Base-by-base conservation (phyloP, 2,113 vertebrate species). In the Variabilichromis moorii region DNA sequence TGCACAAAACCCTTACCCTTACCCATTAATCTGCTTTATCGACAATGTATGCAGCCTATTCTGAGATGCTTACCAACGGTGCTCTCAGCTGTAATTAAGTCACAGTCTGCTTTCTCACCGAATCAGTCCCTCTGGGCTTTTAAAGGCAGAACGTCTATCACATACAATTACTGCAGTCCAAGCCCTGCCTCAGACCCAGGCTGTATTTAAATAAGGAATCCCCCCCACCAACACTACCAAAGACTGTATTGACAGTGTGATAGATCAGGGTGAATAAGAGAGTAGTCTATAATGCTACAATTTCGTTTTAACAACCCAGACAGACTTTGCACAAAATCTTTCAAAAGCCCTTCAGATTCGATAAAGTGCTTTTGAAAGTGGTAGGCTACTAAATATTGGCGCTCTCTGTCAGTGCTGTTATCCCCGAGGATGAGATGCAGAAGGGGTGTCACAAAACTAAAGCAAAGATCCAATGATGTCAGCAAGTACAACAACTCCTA, bases 51-150 rank as follows among this genome's bases (percentile, higher is more conserved):
- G 31, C 78, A 87, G n/a, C 51, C 35, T 17, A 11, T 42, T 79
- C 21, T 78, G 80, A 85, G 42, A 28, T 66, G 50, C 47, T 89
- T 80, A 81, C 68, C 84, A 63, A 26, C 47, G 8, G 73, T 86
- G 87, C 81, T 45, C 57, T 84, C 66, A 3, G 33, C 59, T 85
- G 90, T 93, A 89, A 91, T 93, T 92, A 91, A 90, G 80, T 82
- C 61, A 2, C 9, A 6, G 85, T 85, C 63, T 86, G 35, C 61
- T 80, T 57, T 82, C 81, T 88, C 83, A 85, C 66, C 24, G 86
- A 90, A 92, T 88, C 80, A 92, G 89, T 85, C 90, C 89, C 92
- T 85, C 55, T 45, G 80, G 91, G 88, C 66, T 84, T 90, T 86
- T 71, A 84, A 55, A 81, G 81, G 80, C 84, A 86, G 80, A 76